Conservation (phyloP, 2,113 vertebrate genomes). For the Vulpes ferrilata region DNA sequence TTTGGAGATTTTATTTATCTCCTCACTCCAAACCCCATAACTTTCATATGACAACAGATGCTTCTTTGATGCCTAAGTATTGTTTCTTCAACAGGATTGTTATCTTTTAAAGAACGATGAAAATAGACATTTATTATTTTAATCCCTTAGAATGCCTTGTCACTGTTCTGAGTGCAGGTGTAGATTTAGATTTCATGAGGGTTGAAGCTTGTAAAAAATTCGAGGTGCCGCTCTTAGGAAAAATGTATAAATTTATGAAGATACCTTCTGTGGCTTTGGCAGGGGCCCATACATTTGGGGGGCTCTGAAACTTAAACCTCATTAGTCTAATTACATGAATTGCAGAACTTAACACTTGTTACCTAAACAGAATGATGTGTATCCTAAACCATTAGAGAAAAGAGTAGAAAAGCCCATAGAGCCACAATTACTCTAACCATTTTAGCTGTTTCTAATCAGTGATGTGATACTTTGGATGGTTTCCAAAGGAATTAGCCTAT, state of each 20-base stretch:
- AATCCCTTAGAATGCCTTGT: neutral
- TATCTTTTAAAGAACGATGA: neutral
- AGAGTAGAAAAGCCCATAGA: neutral
- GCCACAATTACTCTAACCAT: neutral
- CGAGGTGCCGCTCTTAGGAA: neutral
- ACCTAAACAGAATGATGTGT: neutral
- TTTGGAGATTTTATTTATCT: conserved; percentile 9
- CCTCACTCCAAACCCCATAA: neutral
- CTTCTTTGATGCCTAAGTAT: neutral
- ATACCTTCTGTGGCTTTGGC: neutral
- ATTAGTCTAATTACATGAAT: neutral
- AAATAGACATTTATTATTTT: neutral
- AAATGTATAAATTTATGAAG: neutral
- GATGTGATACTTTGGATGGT: neutral
- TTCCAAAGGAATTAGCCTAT: neutral
- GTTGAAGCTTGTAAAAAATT: neutral
- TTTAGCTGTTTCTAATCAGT: neutral
- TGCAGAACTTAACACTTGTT: neutral
- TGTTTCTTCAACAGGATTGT: neutral
- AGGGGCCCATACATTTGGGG: neutral
- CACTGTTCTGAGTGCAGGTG: neutral
- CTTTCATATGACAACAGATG: neutral
- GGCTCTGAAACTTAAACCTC: neutral
- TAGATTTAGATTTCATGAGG: neutral
- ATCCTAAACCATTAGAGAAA: neutral